Percentiles rank a stretch among this genome's conserved stretches.
phyloP scores from a whole-genome alignment of 2,797 vertebrate genomes.

The Enteromius afrohamiltoni region DNA sequence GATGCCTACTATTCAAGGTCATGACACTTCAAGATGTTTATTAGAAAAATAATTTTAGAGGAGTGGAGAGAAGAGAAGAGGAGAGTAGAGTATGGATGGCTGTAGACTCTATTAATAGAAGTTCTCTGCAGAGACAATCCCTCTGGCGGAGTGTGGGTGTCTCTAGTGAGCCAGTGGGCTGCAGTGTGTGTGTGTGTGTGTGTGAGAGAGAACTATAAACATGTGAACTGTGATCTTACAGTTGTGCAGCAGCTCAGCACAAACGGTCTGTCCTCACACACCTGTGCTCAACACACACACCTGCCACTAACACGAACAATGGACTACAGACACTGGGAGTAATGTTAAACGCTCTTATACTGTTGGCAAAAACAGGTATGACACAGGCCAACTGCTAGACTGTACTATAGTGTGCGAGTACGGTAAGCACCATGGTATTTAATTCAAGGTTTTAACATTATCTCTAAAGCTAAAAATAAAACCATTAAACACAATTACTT shows the following conservation, averaged over 20 bases:
- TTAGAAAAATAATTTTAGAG: neutral
- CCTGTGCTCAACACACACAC: neutral
- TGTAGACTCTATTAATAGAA: slow-evolving; percentile 52
- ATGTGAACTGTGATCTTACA: slow-evolving; percentile 18
- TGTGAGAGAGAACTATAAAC: neutral
- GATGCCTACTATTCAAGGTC: neutral
- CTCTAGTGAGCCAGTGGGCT: slow-evolving; percentile 45
- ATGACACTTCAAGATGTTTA: neutral
- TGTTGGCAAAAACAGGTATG: neutral
- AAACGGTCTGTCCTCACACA: neutral
- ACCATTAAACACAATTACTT: no score
- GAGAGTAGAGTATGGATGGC: slow-evolving; percentile 13
- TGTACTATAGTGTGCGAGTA: neutral
- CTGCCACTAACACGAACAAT: neutral
- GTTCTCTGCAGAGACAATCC: slow-evolving; percentile 48
- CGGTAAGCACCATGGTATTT: neutral
- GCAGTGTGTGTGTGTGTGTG: slow-evolving; percentile 31
- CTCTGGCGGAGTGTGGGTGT: slow-evolving; percentile 42
- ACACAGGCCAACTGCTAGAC: neutral
- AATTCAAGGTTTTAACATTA: neutral
- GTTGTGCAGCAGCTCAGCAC: neutral
- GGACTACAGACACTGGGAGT: neutral
- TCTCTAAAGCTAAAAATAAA: neutral
- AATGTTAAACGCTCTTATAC: neutral
- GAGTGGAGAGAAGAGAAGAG: neutral